Conservation (phyloP, 2,888 invertebrate genomes). For the Drosophila robusta region DNA sequence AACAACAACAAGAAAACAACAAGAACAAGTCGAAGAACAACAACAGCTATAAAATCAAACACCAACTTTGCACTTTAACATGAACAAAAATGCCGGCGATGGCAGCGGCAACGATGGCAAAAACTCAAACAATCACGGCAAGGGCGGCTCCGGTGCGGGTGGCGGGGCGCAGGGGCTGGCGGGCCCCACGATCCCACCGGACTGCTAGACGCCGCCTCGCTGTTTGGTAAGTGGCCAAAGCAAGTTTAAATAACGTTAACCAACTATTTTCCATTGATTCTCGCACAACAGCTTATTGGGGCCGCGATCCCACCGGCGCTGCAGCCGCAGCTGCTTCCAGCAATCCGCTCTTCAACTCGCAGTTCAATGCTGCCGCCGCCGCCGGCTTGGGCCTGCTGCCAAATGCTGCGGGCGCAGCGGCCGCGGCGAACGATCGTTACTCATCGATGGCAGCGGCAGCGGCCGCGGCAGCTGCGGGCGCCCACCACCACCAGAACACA, state of each 20-base stretch:
- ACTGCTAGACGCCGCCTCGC: conserved; percentile 92
- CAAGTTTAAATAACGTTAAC: neutral
- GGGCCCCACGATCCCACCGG: conserved; percentile 88
- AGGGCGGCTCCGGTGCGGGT: conserved; percentile 85
- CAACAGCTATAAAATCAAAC: conserved; percentile 15
- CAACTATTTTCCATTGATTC: neutral
- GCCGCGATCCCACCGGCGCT: conserved; percentile 87
- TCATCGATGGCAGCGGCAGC: conserved; percentile 83
- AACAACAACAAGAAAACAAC: conserved; percentile 20
- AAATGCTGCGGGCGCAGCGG: conserved; percentile 84
- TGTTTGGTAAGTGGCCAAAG: conserved; percentile 86
- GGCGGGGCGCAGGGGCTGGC: conserved; percentile 79
- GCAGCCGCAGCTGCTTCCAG: conserved; percentile 84
- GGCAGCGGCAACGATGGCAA: conserved; percentile 84
- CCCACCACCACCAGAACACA: conserved; percentile 88
- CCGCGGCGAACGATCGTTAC: conserved; percentile 84
- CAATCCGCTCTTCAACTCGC: conserved; percentile 84
- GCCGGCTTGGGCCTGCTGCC: conserved; percentile 84
- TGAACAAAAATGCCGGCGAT: conserved; percentile 93
- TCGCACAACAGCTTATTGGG: conserved; percentile 90
- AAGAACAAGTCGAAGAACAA: no score
- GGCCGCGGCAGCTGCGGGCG: conserved; percentile 85
- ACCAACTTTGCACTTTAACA: conserved; percentile 81
- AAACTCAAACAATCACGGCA: conserved; percentile 83
- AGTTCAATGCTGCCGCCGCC: conserved; percentile 85